Evolutionary conservation across 2,888 invertebrate species (phyloP).

Genomic region (Patella caerulea): DNA sequence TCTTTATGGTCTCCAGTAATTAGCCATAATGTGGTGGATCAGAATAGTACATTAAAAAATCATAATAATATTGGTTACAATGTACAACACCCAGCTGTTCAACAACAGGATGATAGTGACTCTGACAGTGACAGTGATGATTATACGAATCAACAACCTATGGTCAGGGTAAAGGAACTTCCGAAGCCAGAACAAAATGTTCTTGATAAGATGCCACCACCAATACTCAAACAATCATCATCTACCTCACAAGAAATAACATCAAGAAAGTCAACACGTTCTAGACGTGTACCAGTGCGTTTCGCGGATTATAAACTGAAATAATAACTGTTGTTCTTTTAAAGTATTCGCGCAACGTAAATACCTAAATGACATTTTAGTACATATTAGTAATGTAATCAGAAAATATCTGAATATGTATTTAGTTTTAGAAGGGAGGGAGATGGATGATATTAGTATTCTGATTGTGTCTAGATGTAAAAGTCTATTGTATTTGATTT

Average conservation of each 20-base stretch:
- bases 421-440: neutral
- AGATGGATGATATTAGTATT: neutral
- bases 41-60: neutral
- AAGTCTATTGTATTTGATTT: no score
- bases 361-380: no score
- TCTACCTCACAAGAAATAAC: neutral
- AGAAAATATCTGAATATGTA: no score
- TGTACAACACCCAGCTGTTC: neutral
- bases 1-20: neutral
- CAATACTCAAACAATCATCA: no score
- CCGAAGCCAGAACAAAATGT: no score
- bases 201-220: no score
- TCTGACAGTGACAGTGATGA: slow-evolving; percentile 1
- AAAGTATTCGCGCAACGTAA: no score
- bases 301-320: neutral
- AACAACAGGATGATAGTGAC: neutral
- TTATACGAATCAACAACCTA: neutral
- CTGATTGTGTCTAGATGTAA: neutral
- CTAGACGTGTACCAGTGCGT: neutral
- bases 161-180: neutral
- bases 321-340: neutral
- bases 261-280: neutral
- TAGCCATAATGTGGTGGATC: neutral
- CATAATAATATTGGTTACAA: neutral
- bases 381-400: no score